Base-by-base conservation (phyloP, 2,797 vertebrate species). In the Eulemur rubriventer region DNA sequence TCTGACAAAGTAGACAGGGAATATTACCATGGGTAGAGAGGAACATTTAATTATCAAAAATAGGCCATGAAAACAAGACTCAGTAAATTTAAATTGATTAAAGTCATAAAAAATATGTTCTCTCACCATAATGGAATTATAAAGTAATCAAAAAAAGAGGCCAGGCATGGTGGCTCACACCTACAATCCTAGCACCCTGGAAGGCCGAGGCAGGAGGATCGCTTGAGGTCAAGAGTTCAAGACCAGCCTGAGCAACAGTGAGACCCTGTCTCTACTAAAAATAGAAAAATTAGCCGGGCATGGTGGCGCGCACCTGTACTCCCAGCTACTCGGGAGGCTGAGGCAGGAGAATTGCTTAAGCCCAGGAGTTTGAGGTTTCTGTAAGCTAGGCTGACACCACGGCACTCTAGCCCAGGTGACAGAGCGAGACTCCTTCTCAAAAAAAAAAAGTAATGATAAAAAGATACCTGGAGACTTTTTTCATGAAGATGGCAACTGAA, bases 401-500 rank as follows among this genome's bases (percentile, higher is more conserved):
- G 0, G 7, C 61, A 65, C 28, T 63, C 61, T 30, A 33, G 12
- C 61, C 30, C 28, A 30, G 61, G 61, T 6, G 28, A 30, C 61
- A 63, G 61, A 63, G 28, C 6, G 11, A 63, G 28, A 63, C 28
- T 30, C 30, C 14, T 2, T 63, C 61, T 65, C 61, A 33, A 65
- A n/a, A 65, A 65, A 65, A 17, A 73, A 73, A 73, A 73, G 41
- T 63, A 63, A 63, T 33, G 24, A 59, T 82, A 89, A 63, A 57
- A 43, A 88, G 30, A 26, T 79, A 80, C 33, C 35, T 86, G 24
- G 76, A 86, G 55, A 33, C 12, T 30, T 4, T 63, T 91, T 86
- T 94, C n/a, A 76, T 41, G 28, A 94, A 76, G 30, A 90, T 33
- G 41, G 55, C 28, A 91, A 91, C 26, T 46, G 33, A 80, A 91